Percentiles rank a stretch among this genome's conserved stretches.
These are phyloP conservation scores for Rhagonycha fulva DNA, from an alignment of 2,888 invertebrate species.

Conservation along the genomic window DNA sequence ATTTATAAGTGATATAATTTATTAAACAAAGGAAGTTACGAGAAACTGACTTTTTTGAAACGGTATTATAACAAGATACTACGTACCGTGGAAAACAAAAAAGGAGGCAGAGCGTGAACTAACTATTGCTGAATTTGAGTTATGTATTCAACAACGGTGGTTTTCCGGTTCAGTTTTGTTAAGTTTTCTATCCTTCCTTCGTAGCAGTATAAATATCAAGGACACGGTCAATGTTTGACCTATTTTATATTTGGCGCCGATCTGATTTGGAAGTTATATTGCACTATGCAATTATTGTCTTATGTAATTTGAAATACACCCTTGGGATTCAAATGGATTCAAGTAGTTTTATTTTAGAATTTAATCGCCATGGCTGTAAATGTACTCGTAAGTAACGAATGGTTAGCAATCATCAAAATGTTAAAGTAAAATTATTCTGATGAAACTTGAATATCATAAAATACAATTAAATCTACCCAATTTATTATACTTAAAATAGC, in stretches of 20 bases:
- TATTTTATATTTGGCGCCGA: slow-evolving; percentile 19
- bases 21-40: background rate
- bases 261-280: background rate
- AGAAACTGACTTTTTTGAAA: background rate
- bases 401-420: background rate
- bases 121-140: slow-evolving; percentile 21
- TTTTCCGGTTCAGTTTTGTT: slow-evolving; percentile 13
- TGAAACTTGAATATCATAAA: background rate
- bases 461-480: background rate
- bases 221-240: slow-evolving; percentile 18
- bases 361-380: background rate
- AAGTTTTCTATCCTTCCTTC: slow-evolving; percentile 17
- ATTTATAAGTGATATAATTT: background rate
- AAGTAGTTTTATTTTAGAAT: background rate
- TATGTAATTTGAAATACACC: background rate
- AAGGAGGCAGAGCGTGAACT: slow-evolving; percentile 18
- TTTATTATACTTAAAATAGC: background rate
- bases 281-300: background rate
- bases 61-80: background rate
- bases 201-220: slow-evolving; percentile 12
- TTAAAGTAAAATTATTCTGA: background rate
- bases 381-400: background rate
- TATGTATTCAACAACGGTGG: slow-evolving; percentile 19
- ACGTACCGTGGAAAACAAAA: background rate
- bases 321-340: background rate